These are phyloP conservation scores for Caretta caretta DNA, from an alignment of 2,113 vertebrate genomes.

Conservation along the genomic window DNA sequence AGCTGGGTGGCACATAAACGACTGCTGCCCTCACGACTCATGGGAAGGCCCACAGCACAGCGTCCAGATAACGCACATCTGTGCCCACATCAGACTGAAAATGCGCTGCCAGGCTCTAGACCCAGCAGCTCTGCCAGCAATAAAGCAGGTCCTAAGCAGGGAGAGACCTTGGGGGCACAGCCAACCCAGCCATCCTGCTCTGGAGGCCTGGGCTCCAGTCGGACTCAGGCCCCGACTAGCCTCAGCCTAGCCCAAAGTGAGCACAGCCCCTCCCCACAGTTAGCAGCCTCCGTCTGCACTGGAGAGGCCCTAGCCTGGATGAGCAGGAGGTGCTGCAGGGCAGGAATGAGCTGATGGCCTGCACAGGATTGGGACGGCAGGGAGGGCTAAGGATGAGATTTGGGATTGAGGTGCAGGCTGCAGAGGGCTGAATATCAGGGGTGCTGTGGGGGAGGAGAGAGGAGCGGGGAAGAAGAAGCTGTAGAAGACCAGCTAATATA, in stretches of 20 bases:
- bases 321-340: background rate
- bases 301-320: background rate
- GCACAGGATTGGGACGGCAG: background rate
- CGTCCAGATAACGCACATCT: no score
- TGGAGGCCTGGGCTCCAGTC: no score
- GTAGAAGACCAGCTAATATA: no score
- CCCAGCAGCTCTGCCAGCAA: background rate
- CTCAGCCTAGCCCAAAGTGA: background rate
- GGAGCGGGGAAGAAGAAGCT: no score
- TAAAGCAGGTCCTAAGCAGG: background rate
- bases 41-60: background rate
- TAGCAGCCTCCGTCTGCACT: background rate
- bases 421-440: background rate
- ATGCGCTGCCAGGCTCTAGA: background rate
- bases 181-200: no score
- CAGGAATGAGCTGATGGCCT: background rate
- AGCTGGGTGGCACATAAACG: background rate
- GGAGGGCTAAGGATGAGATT: no score
- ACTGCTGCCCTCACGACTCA: background rate
- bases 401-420: background rate
- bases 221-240: background rate
- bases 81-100: no score
- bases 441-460: background rate
- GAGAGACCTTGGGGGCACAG: fast-evolving
- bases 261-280: background rate